Conservation (phyloP, 2,888 invertebrate species). For the Xestia xanthographa region DNA sequence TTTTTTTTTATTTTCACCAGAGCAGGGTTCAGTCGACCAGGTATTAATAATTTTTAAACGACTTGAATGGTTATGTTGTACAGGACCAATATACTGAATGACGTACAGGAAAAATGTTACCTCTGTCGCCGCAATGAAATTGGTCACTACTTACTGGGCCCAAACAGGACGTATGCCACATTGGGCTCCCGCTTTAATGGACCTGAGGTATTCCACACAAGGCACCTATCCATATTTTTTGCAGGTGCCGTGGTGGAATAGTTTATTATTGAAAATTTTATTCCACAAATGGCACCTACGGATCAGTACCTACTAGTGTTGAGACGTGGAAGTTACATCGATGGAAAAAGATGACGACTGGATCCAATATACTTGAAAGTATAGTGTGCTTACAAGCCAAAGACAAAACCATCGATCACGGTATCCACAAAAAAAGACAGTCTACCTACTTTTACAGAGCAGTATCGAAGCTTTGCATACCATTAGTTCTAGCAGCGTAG, state of each 20-base stretch:
- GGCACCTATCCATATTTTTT: too few species aligned
- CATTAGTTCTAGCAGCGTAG: slow-evolving; percentile 15
- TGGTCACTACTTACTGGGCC: background rate
- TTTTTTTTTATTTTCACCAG: too few species aligned
- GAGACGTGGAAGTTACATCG: background rate
- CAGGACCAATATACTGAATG: background rate
- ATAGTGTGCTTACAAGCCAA: background rate
- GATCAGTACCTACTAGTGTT: too few species aligned
- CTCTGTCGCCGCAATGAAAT: background rate
- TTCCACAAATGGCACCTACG: too few species aligned
- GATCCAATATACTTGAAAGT: background rate
- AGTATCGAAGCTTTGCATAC: slow-evolving; percentile 22
- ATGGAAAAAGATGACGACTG: background rate
- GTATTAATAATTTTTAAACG: too few species aligned
- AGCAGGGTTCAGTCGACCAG: too few species aligned
- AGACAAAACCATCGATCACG: too few species aligned
- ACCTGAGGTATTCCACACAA: too few species aligned
- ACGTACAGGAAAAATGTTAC: background rate
- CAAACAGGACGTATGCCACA: too few species aligned
- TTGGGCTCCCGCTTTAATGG: too few species aligned
- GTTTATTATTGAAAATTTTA: too few species aligned
- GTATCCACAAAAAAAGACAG: background rate
- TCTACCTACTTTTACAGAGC: background rate
- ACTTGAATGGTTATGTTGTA: background rate
- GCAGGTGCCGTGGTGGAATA: too few species aligned